A percentile compares a stretch with the other conserved stretches of the same genome.
Evolutionary conservation across 2,797 vertebrate species (phyloP).

Genomic region (Gallinago stenura): DNA sequence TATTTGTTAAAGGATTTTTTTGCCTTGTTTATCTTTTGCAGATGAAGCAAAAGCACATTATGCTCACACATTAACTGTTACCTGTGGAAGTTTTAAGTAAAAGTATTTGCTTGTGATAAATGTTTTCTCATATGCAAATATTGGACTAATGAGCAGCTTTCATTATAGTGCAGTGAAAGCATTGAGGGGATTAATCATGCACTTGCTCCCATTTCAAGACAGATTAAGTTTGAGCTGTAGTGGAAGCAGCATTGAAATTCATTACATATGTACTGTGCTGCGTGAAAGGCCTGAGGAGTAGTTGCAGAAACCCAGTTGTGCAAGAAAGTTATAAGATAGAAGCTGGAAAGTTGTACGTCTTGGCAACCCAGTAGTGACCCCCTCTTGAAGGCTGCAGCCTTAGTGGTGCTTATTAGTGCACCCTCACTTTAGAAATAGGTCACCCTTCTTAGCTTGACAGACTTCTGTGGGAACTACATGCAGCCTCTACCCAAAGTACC

Average conservation of each 20-base stretch:
- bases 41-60: background rate
- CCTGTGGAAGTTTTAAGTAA: background rate
- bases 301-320: background rate
- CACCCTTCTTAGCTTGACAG: background rate
- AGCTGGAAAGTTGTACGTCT: background rate
- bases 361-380: background rate
- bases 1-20: background rate
- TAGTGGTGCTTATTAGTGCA: background rate
- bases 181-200: background rate
- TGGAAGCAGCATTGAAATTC: background rate
- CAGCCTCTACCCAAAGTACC: background rate
- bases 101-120: background rate
- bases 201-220: background rate
- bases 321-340: background rate
- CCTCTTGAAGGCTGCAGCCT: background rate
- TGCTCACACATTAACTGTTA: background rate
- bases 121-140: slow-evolving; percentile 6
- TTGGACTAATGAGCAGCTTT: background rate
- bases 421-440: background rate
- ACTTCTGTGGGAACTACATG: background rate
- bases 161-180: background rate
- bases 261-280: background rate
- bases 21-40: background rate
- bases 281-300: background rate
- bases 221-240: background rate